Conservation (phyloP, 2,797 vertebrate species). For the Sebastes taczanowskii region DNA sequence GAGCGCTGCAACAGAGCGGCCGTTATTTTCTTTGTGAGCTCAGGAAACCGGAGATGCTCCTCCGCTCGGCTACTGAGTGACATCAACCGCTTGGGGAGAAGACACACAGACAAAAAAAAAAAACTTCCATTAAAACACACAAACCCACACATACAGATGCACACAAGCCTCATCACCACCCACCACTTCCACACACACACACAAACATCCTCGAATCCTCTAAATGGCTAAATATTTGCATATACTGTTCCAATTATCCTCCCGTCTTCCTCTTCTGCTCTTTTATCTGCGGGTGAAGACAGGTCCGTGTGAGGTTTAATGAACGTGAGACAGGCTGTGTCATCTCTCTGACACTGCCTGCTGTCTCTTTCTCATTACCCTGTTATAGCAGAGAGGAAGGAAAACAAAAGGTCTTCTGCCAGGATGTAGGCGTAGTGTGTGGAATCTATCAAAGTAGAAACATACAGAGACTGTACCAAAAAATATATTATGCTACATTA, state of each 20-base stretch:
- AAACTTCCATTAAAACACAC: constrained; percentile 14
- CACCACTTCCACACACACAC: neutral
- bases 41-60: constrained; percentile 65
- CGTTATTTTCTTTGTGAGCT: constrained; percentile 62
- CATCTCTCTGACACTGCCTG: constrained; percentile 17
- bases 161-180: neutral
- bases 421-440: neutral
- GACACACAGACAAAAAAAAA: constrained; percentile 17
- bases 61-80: constrained; percentile 54
- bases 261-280: constrained; percentile 17
- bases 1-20: constrained; percentile 46
- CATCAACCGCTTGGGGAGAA: constrained; percentile 50
- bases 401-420: constrained; percentile 3
- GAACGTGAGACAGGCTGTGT: constrained; percentile 37
- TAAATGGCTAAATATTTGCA: constrained; percentile 48
- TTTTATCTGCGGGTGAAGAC: constrained; percentile 33
- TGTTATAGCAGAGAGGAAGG: neutral
- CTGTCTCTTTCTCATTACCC: constrained; percentile 19
- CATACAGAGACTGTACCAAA: neutral
- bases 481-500: neutral
- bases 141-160: neutral
- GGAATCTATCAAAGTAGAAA: neutral
- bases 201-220: constrained; percentile 12
- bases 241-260: constrained; percentile 46
- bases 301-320: constrained; percentile 35